phyloP scores from a whole-genome alignment of 2,797 vertebrate species.

The Enteromius afrohamiltoni region DNA sequence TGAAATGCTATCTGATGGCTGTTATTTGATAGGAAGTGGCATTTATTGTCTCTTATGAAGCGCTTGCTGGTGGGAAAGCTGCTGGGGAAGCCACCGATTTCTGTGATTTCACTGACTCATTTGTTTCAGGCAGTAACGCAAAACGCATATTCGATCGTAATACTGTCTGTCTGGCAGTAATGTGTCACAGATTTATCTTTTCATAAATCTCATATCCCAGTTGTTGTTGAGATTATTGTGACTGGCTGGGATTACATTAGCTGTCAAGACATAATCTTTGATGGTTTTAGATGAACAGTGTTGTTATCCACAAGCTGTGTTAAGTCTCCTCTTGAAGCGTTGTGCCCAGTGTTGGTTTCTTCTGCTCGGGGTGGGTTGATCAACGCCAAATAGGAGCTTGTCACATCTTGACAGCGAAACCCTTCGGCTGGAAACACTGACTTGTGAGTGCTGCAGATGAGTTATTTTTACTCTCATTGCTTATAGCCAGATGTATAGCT shows the following conservation, averaged over 20 bases:
- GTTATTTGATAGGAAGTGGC: slow-evolving; percentile 22
- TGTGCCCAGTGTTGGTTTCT: slow-evolving; percentile 7
- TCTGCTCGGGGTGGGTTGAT: slow-evolving; percentile 41
- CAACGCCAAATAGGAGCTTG: slow-evolving; percentile 45
- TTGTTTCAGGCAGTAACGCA: slow-evolving; percentile 19
- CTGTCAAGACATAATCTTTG: not conserved
- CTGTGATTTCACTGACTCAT: slow-evolving; percentile 45
- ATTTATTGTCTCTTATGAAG: slow-evolving; percentile 32
- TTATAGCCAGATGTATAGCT: slow-evolving; percentile 5
- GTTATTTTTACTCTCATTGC: slow-evolving; percentile 53
- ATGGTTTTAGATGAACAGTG: slow-evolving; percentile 6
- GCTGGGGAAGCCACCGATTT: slow-evolving; percentile 31
- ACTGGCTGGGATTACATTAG: not conserved
- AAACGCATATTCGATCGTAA: not conserved
- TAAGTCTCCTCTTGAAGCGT: slow-evolving; percentile 1
- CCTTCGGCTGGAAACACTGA: slow-evolving; percentile 60
- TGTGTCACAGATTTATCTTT: slow-evolving; percentile 13
- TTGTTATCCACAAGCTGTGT: not conserved
- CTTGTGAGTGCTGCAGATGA: slow-evolving; percentile 46
- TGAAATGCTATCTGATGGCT: slow-evolving; percentile 17
- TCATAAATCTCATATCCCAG: not conserved
- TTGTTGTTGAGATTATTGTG: slow-evolving; percentile 3
- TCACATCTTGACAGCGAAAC: slow-evolving; percentile 59
- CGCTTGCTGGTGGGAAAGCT: slow-evolving; percentile 18
- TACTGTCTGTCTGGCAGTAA: not conserved